phyloP scores from a whole-genome alignment of 2,888 invertebrate species.

The Margaritifera margaritifera region DNA sequence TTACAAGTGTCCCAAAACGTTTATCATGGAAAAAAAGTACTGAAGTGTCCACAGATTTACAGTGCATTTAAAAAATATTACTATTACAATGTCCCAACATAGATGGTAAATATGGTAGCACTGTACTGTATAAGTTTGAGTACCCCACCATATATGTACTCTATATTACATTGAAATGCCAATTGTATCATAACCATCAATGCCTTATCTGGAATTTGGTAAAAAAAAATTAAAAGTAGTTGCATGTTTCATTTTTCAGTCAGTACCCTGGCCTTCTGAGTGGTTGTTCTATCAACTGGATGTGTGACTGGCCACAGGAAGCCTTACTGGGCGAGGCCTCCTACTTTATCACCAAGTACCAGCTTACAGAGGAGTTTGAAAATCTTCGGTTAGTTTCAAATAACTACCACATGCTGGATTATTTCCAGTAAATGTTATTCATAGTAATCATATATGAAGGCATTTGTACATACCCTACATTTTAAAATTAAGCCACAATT shows the following conservation, averaged over 20 bases:
- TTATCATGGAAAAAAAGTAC: no score
- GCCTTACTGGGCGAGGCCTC: conserved; percentile 67
- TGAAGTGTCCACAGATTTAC: no score
- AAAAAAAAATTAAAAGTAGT: not conserved
- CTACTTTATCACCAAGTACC: conserved; percentile 66
- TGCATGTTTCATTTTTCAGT: conserved; percentile 41
- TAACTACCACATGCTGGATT: not conserved
- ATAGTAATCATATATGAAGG: not conserved
- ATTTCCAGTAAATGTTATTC: not conserved
- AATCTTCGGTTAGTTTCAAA: conserved; percentile 54
- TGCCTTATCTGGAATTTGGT: no score
- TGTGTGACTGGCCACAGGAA: conserved; percentile 72
- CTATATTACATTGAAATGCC: no score
- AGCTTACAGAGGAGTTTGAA: conserved; percentile 66
- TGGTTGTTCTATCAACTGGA: conserved; percentile 71
- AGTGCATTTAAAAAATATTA: no score
- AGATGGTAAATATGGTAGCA: no score
- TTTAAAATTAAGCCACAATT: no score
- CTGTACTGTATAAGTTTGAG: no score
- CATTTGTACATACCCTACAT: not conserved
- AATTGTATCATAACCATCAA: no score
- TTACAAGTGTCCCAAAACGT: no score
- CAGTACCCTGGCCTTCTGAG: conserved; percentile 70
- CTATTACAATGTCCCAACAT: no score
- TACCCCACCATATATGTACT: no score